Evolutionary conservation across 2,113 vertebrate genomes (phyloP).

Genomic region (Geococcyx californianus): DNA sequence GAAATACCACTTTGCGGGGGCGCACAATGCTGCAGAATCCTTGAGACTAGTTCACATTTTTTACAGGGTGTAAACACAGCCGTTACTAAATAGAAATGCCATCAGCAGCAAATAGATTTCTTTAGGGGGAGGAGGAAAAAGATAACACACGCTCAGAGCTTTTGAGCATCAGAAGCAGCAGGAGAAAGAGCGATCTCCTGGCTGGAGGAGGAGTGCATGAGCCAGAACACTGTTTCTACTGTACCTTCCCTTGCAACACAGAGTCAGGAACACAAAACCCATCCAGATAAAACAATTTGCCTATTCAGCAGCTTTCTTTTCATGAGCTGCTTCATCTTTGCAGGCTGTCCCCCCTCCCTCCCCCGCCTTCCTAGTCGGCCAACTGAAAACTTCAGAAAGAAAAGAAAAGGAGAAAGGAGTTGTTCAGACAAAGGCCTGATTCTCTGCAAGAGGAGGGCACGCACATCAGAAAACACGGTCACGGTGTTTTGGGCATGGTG

Average conservation of each 20-base stretch:
- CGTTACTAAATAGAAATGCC: not conserved
- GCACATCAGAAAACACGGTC: not conserved
- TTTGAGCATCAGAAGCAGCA: not conserved
- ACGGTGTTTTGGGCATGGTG: not conserved
- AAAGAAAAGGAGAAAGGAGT: conserved; percentile 25
- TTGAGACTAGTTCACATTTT: not conserved
- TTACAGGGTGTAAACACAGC: not conserved
- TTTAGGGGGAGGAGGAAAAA: not conserved
- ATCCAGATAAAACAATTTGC: conserved; percentile 54
- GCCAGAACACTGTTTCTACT: conserved; percentile 5
- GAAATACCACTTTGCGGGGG: not conserved
- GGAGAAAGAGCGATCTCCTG: not conserved
- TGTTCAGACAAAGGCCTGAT: conserved; percentile 59
- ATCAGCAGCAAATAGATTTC: not conserved
- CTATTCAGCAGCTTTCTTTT: conserved; percentile 65
- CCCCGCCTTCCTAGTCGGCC: not conserved
- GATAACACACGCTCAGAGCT: not conserved
- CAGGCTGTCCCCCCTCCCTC: not conserved
- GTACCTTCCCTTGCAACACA: conserved; percentile 19
- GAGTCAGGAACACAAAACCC: conserved; percentile 42
- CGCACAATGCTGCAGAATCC: not conserved
- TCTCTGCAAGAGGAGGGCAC: conserved; percentile 26
- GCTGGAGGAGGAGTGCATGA: not conserved
- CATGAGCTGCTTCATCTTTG: conserved; percentile 48
- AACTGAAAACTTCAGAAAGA: conserved; percentile 39